Conservation (phyloP, 92 coral and sea anemone genomes). For the Galaxea fascicularis region DNA sequence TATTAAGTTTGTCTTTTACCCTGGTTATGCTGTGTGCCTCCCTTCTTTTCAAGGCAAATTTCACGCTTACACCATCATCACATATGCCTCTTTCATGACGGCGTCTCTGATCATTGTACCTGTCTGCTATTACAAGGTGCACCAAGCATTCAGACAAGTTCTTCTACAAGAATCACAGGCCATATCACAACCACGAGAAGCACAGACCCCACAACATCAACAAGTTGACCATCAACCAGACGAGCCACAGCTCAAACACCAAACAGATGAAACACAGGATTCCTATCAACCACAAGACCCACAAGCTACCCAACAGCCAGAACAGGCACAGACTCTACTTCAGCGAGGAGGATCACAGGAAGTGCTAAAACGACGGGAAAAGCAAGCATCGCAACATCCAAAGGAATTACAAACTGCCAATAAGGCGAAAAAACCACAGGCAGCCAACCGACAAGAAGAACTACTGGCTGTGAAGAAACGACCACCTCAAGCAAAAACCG, state of each 20-base stretch:
- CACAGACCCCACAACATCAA: background rate
- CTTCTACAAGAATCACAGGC: background rate
- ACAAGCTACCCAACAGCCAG: background rate
- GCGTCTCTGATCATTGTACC: slow-evolving; percentile 8
- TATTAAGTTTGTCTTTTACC: background rate
- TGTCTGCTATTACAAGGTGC: slow-evolving; percentile 15
- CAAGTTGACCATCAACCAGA: background rate
- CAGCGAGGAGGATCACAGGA: background rate
- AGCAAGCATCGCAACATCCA: background rate
- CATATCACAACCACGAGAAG: background rate
- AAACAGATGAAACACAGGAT: background rate
- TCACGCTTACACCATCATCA: background rate
- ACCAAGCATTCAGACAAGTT: slow-evolving; percentile 1
- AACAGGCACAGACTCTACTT: background rate
- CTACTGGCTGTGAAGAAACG: background rate
- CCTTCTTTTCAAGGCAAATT: slow-evolving; percentile 18
- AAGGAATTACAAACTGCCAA: background rate
- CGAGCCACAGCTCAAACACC: background rate
- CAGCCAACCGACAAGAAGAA: background rate
- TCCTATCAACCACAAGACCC: background rate
- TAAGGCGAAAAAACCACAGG: background rate
- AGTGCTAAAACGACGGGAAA: background rate
- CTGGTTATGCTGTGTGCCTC: slow-evolving; percentile 12
- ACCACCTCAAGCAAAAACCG: background rate
- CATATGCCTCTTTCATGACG: background rate